Conservation (phyloP, 2,113 vertebrate species). For the Turdus rufiventris region DNA sequence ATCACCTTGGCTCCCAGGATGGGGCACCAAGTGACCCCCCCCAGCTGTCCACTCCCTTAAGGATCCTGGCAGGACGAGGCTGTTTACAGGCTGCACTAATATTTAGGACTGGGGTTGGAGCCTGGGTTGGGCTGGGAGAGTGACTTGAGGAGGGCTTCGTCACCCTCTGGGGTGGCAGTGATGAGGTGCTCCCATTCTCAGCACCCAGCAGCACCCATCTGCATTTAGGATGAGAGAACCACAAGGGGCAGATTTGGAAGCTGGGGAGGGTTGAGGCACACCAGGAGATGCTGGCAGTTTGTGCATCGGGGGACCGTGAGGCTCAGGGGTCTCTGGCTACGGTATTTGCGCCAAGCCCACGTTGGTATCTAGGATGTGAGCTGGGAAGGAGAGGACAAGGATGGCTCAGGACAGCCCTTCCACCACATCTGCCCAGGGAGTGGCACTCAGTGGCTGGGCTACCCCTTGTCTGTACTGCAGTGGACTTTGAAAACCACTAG, state of each 20-base stretch:
- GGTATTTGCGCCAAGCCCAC: accelerated
- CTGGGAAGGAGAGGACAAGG: background rate
- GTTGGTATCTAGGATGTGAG: accelerated
- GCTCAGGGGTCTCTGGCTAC: background rate
- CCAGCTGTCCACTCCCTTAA: background rate
- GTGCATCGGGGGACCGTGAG: background rate
- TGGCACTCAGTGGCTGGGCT: background rate
- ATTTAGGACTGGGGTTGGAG: background rate
- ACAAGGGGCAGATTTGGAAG: background rate
- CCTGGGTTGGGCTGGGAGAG: background rate
- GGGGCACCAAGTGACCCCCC: background rate
- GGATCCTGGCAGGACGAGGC: background rate
- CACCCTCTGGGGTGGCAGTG: background rate
- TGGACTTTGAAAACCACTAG: conserved; percentile 77
- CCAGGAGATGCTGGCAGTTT: background rate
- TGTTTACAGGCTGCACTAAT: conserved; percentile 11
- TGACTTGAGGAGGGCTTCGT: background rate
- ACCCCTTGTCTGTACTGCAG: conserved; percentile 65
- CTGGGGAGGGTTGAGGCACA: background rate
- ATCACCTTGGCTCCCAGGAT: accelerated
- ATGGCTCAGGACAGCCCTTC: background rate
- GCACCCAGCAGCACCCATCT: background rate
- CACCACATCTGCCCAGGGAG: background rate
- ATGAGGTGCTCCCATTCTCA: background rate
- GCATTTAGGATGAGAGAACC: background rate